Conservation (phyloP, 23 tunicate species). For the Clavelina lepadiformis region DNA sequence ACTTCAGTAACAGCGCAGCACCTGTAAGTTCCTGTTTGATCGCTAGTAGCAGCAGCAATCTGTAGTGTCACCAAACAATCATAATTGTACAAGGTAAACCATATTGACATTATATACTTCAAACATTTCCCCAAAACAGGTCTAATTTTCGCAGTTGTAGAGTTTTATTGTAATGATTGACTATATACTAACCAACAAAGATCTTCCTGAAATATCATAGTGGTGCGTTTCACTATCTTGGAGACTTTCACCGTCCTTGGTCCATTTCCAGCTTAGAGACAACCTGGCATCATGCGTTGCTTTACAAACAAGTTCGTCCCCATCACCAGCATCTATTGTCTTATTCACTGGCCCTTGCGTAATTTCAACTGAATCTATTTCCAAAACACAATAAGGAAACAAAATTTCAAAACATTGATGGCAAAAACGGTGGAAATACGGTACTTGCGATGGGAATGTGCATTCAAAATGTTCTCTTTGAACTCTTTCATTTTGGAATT, state of each 20-base stretch:
- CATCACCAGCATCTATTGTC: constrained; percentile 19
- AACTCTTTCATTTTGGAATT: no score
- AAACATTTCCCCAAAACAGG: no score
- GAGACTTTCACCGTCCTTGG: constrained; percentile 4
- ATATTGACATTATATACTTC: no score
- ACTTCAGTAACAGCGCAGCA: constrained; percentile 41
- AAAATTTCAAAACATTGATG: no score
- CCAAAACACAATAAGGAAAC: background rate
- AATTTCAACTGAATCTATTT: constrained; percentile 6
- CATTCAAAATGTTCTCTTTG: no score
- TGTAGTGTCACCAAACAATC: background rate
- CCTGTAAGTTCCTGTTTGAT: constrained; percentile 31
- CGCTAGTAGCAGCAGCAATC: constrained; percentile 29
- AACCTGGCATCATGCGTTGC: constrained; percentile 22
- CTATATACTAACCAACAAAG: constrained; percentile 3
- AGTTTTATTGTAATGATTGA: background rate
- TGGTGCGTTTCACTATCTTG: background rate
- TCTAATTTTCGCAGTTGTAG: background rate
- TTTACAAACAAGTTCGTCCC: constrained; percentile 12
- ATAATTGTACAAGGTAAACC: no score
- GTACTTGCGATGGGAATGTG: no score
- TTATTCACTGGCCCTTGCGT: constrained; percentile 8
- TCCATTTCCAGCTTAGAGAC: constrained; percentile 35
- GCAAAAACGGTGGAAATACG: no score
- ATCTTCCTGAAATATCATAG: constrained; percentile 4